A percentile compares a stretch with the other conserved stretches of the same genome.
phyloP scores from a whole-genome alignment of 2,888 invertebrate species.

The Hyles lineata region DNA sequence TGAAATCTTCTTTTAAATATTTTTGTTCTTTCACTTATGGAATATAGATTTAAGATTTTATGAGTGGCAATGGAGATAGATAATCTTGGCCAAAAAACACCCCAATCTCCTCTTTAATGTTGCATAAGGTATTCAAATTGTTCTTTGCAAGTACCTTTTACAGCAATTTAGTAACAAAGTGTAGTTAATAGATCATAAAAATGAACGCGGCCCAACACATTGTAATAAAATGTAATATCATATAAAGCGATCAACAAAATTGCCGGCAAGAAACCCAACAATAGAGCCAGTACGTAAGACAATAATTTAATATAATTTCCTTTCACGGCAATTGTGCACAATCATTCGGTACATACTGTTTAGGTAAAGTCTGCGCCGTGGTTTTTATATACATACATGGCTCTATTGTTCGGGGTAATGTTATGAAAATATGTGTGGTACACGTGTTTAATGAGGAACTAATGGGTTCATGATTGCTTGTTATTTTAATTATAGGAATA shows the following conservation, averaged over 20 bases:
- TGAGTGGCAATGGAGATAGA: too few species aligned
- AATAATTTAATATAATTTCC: conserved; percentile 74
- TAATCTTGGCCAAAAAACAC: not conserved
- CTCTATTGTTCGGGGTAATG: not conserved
- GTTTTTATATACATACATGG: not conserved
- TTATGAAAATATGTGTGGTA: not conserved
- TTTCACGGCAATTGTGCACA: conserved; percentile 66
- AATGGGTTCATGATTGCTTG: not conserved
- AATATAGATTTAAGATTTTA: too few species aligned
- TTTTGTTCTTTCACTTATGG: too few species aligned
- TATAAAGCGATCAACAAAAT: conserved; percentile 43
- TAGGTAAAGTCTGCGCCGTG: conserved; percentile 18
- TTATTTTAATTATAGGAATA: not conserved
- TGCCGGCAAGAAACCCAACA: conserved; percentile 49
- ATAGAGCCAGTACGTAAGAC: conserved; percentile 55
- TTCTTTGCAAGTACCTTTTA: not conserved
- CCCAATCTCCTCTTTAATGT: not conserved
- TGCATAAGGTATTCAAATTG: not conserved
- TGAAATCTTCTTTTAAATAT: too few species aligned
- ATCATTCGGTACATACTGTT: conserved; percentile 45
- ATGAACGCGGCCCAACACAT: conserved; percentile 4
- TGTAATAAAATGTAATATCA: conserved; percentile 41
- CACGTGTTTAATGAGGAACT: conserved; percentile 1
- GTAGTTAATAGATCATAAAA: conserved; percentile 9
- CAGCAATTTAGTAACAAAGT: not conserved